Percentiles rank a stretch among this genome's conserved stretches.
Conservation (phyloP, 2,113 vertebrate genomes). For the Notothenia coriiceps region DNA sequence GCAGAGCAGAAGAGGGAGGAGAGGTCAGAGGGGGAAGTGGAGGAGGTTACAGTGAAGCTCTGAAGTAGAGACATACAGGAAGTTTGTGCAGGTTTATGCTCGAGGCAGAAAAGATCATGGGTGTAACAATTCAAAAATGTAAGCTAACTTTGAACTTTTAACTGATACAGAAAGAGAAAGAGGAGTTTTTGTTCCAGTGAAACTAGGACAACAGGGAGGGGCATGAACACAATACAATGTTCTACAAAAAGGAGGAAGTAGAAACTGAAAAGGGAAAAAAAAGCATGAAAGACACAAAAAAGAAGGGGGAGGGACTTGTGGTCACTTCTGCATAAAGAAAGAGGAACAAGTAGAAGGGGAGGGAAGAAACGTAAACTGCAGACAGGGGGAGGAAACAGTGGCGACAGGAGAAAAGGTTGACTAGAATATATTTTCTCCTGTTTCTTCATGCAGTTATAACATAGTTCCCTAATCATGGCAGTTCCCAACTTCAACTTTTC, state of each 20-base stretch:
- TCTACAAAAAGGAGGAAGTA: conserved; percentile 51
- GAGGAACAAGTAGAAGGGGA: conserved; percentile 69
- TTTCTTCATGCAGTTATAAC: background rate
- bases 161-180: background rate
- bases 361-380: conserved; percentile 57
- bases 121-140: background rate
- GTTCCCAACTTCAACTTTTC: background rate
- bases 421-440: background rate
- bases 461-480: background rate
- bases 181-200: background rate
- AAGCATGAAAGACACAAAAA: conserved; percentile 47
- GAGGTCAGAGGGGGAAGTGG: conserved; percentile 61
- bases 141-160: background rate
- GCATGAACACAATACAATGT: conserved; percentile 40
- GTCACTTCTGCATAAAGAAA: conserved; percentile 55
- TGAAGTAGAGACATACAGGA: conserved; percentile 45
- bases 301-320: conserved; percentile 44
- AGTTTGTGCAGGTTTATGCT: conserved; percentile 34
- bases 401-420: background rate
- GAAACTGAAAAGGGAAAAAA: conserved; percentile 12
- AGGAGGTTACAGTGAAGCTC: conserved; percentile 60
- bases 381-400: conserved; percentile 4
- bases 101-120: conserved; percentile 1
- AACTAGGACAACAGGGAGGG: conserved; percentile 42
- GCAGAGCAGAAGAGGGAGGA: conserved; percentile 61